Conservation (phyloP, 2,113 vertebrate species). For the Ursus arctos region DNA sequence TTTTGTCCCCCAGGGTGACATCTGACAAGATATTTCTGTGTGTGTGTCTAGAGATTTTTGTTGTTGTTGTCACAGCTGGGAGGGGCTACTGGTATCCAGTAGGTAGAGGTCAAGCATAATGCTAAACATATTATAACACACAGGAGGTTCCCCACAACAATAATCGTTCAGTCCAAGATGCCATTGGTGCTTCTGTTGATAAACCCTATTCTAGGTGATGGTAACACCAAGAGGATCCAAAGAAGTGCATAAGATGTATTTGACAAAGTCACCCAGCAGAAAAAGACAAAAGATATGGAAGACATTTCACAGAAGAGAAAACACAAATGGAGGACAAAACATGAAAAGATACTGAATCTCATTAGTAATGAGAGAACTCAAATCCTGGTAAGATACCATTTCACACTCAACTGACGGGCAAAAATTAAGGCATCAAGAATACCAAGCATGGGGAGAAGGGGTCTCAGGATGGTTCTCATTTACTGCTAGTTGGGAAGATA, state of each 20-base stretch:
- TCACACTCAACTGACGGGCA: slow-evolving; percentile 46
- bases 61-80: neutral
- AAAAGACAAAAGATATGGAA: neutral
- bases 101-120: neutral
- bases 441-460: neutral
- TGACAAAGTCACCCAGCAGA: neutral
- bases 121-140: neutral
- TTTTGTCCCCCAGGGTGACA: neutral
- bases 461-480: neutral
- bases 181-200: neutral
- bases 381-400: slow-evolving; percentile 40
- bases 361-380: slow-evolving; percentile 62
- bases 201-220: neutral
- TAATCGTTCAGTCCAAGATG: neutral
- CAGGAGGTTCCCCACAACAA: neutral
- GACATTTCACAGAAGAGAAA: slow-evolving; percentile 52
- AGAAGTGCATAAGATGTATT: neutral
- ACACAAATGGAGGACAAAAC: slow-evolving; percentile 43
- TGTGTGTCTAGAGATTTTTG: neutral
- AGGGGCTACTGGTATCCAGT: neutral
- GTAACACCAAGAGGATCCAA: neutral
- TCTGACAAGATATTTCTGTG: neutral
- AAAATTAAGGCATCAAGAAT: slow-evolving; percentile 48
- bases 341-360: neutral
- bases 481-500: neutral